A percentile compares a stretch with the other conserved stretches of the same genome.
Conservation (phyloP, 1,140 invertebrate genomes). For the Archivesica marissinica region DNA sequence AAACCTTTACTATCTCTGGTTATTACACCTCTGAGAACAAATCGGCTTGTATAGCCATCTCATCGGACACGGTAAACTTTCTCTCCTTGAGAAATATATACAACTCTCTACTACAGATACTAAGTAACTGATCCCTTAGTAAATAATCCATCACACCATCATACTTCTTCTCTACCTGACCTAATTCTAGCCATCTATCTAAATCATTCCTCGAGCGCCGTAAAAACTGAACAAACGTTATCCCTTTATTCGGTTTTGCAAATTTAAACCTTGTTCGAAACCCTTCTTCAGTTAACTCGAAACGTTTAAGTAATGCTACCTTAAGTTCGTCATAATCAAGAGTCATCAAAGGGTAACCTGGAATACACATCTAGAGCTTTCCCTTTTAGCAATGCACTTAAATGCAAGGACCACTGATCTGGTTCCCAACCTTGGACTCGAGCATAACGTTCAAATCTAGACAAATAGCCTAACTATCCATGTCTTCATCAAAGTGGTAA, state of each 20-base stretch:
- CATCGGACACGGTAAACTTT: too few species aligned
- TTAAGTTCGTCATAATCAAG: constrained; percentile 44
- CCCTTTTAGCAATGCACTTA: constrained; percentile 56
- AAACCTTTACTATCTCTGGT: too few species aligned
- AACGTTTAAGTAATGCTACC: constrained; percentile 50
- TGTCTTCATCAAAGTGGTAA: constrained; percentile 42
- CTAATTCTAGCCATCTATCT: too few species aligned
- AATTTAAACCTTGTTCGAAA: constrained; percentile 25
- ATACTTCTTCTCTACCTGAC: too few species aligned
- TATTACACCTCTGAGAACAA: too few species aligned
- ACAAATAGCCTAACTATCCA: constrained; percentile 55
- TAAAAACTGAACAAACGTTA: too few species aligned
- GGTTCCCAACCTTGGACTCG: background rate
- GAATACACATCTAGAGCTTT: constrained; percentile 57
- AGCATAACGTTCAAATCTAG: constrained; percentile 59
- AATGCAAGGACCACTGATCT: constrained; percentile 9
- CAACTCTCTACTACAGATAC: too few species aligned
- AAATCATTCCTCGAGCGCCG: too few species aligned
- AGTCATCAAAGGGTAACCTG: background rate
- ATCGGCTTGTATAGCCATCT: too few species aligned
- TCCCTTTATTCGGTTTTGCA: constrained; percentile 1
- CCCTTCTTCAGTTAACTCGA: constrained; percentile 42
- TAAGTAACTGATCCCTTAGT: too few species aligned
- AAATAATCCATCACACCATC: too few species aligned
- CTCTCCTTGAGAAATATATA: too few species aligned